These are phyloP conservation scores for Chlorodrepanis virens DNA, from an alignment of 2,113 vertebrate species.

Conservation along the genomic window DNA sequence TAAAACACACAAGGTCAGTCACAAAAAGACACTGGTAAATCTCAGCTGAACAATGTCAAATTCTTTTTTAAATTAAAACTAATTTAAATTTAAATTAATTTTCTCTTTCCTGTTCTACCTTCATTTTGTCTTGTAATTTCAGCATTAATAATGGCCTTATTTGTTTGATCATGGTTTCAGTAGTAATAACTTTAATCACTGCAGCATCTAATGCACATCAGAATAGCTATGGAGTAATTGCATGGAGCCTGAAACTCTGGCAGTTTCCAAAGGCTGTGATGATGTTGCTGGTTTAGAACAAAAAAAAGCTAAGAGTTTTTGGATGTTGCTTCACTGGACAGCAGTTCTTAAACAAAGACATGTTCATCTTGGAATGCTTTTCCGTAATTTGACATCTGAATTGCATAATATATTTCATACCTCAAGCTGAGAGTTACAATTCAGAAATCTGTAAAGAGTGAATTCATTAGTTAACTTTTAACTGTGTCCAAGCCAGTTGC, in stretches of 20 bases:
- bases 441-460: not conserved
- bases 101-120: not conserved
- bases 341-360: not conserved
- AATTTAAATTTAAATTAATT: not conserved
- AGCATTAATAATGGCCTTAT: not conserved
- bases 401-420: not conserved
- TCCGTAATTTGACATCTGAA: not conserved
- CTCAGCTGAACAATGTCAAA: not conserved
- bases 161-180: not conserved
- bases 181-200: not conserved
- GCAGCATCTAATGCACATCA: not conserved
- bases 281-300: not conserved
- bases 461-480: not conserved
- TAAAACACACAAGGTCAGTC: not conserved
- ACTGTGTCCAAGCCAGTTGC: not conserved
- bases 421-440: not conserved
- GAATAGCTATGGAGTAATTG: not conserved
- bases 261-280: not conserved
- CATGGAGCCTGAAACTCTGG: not conserved
- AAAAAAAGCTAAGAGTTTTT: not conserved
- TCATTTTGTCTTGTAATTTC: not conserved
- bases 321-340: not conserved
- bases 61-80: conserved; percentile 6
- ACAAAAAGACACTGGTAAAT: not conserved
- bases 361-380: not conserved